Evolutionary conservation across 1,140 invertebrate species (phyloP).

Genomic region (Bombus fervidus): DNA sequence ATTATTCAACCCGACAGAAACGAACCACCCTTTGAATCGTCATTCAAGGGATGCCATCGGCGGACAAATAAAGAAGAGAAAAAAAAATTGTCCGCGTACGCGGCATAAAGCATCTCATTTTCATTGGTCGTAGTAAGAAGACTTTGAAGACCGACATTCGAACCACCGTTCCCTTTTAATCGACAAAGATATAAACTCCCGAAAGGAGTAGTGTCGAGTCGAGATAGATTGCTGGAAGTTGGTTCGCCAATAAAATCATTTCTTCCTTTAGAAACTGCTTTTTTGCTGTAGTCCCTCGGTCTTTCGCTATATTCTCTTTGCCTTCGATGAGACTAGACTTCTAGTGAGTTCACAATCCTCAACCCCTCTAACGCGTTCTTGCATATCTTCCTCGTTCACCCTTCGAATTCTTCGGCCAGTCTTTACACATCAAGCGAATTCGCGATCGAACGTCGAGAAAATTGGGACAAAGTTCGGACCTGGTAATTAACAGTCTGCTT

Average conservation of each 20-base stretch:
- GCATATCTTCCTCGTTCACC: background rate
- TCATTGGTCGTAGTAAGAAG: background rate
- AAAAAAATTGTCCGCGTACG: background rate
- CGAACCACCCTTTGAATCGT: background rate
- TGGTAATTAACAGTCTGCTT: constrained; percentile 49
- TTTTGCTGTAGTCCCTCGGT: background rate
- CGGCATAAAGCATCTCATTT: background rate
- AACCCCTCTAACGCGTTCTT: background rate
- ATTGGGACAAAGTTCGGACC: constrained; percentile 53
- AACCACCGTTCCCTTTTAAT: constrained; percentile 23
- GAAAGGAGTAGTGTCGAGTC: constrained; percentile 34
- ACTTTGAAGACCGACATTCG: background rate
- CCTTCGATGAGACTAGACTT: background rate
- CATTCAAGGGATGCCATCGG: background rate
- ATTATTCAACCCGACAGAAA: background rate
- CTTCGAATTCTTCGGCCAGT: background rate
- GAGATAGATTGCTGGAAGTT: constrained; percentile 46
- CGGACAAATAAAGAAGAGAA: background rate
- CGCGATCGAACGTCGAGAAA: constrained; percentile 31
- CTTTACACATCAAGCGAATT: background rate
- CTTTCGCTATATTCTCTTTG: no score
- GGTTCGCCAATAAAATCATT: constrained; percentile 39
- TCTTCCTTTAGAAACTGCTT: constrained; percentile 25
- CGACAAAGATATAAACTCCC: constrained; percentile 42
- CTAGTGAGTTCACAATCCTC: background rate